Conservation (phyloP, 2,797 vertebrate species). For the Microctenopoma stevenorrisi region DNA sequence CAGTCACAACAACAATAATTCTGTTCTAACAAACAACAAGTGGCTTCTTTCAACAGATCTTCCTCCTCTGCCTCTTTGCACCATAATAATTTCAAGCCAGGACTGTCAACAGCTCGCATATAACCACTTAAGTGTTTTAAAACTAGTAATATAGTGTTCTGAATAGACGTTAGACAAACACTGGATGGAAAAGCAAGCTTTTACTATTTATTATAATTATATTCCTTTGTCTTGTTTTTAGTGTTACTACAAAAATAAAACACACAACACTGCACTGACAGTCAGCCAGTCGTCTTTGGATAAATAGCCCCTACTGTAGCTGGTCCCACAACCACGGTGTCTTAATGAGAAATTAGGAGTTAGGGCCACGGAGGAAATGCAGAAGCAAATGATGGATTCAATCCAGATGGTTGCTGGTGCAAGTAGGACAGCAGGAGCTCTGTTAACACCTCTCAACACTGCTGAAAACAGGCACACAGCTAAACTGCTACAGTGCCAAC, state of each 20-base stretch:
- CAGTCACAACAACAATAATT: not conserved
- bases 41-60: constrained; percentile 27
- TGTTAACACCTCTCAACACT: constrained; percentile 58
- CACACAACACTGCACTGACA: constrained; percentile 2
- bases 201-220: not conserved
- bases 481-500: constrained; percentile 36
- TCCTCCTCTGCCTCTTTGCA: not conserved
- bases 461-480: constrained; percentile 30
- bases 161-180: constrained; percentile 1
- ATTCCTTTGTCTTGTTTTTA: not conserved
- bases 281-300: not conserved
- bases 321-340: constrained; percentile 28
- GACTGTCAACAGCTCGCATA: constrained; percentile 9
- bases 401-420: constrained; percentile 68
- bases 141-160: not conserved
- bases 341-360: constrained; percentile 60
- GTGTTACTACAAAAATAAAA: not conserved
- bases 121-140: not conserved
- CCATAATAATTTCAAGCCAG: constrained; percentile 15
- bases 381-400: constrained; percentile 67
- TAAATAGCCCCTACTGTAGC: constrained; percentile 5
- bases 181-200: not conserved
- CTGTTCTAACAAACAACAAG: not conserved
- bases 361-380: constrained; percentile 38
- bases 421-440: constrained; percentile 58